These are phyloP conservation scores for honey bee (Apis mellifera) DNA, from an alignment of 1,140 invertebrate genomes.

Conservation along the genomic window Amel_HAv3.1 CM009931.2:3052501-3053000, in stretches of 20 bases:
- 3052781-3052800: too few relatives aligned
- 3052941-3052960: too few relatives aligned
- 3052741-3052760: too few relatives aligned
- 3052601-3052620: background rate
- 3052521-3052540: background rate
- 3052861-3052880: background rate
- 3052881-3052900: background rate
- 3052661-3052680: background rate
- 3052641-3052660: background rate
- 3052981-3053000: too few relatives aligned
- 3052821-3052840: too few relatives aligned
- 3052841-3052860: too few relatives aligned
- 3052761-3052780: too few relatives aligned
- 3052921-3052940: too few relatives aligned
- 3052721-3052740: background rate
- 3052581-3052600: conserved; percentile 1
- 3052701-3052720: background rate
- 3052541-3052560: background rate
- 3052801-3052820: too few relatives aligned
- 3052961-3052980: too few relatives aligned
- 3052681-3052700: background rate
- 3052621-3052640: background rate
- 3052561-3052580: background rate
- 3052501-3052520: background rate
- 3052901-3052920: background rate